Conservation (phyloP, 1,140 invertebrate genomes). For the Uloborus diversus region DNA sequence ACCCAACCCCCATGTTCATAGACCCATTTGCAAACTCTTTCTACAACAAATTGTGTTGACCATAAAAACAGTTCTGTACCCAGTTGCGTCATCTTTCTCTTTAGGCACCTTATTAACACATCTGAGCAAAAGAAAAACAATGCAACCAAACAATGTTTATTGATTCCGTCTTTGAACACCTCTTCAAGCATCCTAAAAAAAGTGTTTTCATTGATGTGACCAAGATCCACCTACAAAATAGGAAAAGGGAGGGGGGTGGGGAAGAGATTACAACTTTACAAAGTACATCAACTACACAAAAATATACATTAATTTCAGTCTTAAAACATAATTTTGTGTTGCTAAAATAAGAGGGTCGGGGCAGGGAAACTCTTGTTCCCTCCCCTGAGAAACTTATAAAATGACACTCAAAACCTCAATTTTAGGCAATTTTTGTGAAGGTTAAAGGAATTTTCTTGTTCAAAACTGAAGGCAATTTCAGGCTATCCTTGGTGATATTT, state of each 20-base stretch:
- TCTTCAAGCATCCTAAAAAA: conserved; percentile 3
- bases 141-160: neutral
- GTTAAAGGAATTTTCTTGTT: too few species aligned
- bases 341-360: neutral
- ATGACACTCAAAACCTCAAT: too few species aligned
- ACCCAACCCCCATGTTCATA: conserved; percentile 22
- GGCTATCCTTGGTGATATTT: too few species aligned
- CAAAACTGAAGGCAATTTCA: too few species aligned
- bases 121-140: conserved; percentile 32
- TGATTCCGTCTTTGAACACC: conserved; percentile 2
- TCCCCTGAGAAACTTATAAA: too few species aligned
- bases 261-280: neutral
- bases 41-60: neutral
- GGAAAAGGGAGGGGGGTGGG: too few species aligned
- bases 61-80: conserved; percentile 14
- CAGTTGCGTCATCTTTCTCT: neutral
- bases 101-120: conserved; percentile 1
- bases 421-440: too few species aligned
- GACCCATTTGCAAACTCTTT: conserved; percentile 3
- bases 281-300: neutral
- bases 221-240: conserved; percentile 2
- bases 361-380: too few species aligned
- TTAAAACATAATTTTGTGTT: neutral
- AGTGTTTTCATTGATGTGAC: neutral
- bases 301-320: neutral